Evolutionary conservation across 2,888 invertebrate genomes (phyloP).

Genomic region (Aricia artaxerxes): DNA sequence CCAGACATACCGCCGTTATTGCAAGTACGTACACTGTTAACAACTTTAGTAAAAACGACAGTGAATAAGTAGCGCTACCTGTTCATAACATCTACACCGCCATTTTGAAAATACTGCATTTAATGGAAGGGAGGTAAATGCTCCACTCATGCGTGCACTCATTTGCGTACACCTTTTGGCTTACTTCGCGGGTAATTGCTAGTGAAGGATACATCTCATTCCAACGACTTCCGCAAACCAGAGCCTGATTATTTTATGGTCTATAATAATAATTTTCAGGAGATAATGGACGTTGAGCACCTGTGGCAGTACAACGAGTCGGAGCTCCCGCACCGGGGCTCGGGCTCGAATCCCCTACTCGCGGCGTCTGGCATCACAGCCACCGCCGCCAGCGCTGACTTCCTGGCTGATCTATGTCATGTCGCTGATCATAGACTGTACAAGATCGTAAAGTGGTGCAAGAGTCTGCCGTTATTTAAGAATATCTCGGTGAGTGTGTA

Average conservation of each 20-base stretch:
- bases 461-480: conserved; percentile 97
- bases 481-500: conserved; percentile 89
- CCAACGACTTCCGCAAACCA: too few species aligned
- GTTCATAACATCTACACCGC: background rate
- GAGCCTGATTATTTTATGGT: too few species aligned
- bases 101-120: background rate
- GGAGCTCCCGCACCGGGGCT: conserved; percentile 84
- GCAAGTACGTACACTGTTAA: conserved; percentile 72
- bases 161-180: too few species aligned
- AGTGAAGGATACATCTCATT: too few species aligned
- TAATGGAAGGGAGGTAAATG: background rate
- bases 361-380: conserved; percentile 75
- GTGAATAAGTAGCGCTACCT: too few species aligned
- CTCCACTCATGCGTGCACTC: too few species aligned
- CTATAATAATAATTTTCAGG: conserved; percentile 70
- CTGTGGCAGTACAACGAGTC: conserved; percentile 96
- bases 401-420: conserved; percentile 93
- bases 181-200: too few species aligned
- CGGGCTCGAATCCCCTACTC: conserved; percentile 68
- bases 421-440: conserved; percentile 97
- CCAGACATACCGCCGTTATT: conserved; percentile 84
- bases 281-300: conserved; percentile 98
- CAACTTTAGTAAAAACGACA: too few species aligned
- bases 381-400: conserved; percentile 88
- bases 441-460: conserved; percentile 99